Evolutionary conservation across 1,140 invertebrate genomes (phyloP).

Genomic region (Matsumurasca onukii): DNA sequence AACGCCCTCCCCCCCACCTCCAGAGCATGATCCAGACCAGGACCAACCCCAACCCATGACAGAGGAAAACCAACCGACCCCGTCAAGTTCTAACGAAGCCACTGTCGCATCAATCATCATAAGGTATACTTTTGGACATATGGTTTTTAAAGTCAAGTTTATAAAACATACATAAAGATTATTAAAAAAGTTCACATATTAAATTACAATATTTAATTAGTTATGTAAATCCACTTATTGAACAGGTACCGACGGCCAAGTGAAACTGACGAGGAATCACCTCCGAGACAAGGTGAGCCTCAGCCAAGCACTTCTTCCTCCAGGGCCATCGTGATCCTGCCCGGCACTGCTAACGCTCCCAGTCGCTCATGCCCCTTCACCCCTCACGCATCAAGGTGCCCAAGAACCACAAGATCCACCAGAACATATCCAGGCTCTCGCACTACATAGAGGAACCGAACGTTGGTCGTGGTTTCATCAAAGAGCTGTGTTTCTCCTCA

Average conservation of each 20-base stretch:
- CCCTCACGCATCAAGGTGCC: constrained; percentile 40
- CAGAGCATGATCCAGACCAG: neutral
- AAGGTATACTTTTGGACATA: too few relatives aligned
- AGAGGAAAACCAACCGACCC: neutral
- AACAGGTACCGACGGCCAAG: constrained; percentile 3
- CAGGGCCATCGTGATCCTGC: neutral
- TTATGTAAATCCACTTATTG: too few relatives aligned
- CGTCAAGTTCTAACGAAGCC: neutral
- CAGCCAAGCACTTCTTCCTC: constrained; percentile 1
- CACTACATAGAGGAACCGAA: constrained; percentile 87
- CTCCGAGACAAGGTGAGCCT: neutral
- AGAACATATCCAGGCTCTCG: constrained; percentile 75
- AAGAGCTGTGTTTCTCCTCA: constrained; percentile 82
- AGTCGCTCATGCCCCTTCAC: neutral
- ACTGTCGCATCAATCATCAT: constrained; percentile 13
- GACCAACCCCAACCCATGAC: neutral
- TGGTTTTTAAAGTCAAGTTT: too few relatives aligned
- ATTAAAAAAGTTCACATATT: too few relatives aligned
- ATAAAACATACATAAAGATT: too few relatives aligned
- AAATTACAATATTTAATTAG: too few relatives aligned
- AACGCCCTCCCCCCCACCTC: neutral
- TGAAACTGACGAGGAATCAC: neutral
- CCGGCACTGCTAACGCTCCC: neutral
- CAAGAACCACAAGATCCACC: constrained; percentile 58
- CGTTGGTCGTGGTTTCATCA: constrained; percentile 62